A percentile compares a stretch with the other conserved stretches of the same genome.
Evolutionary conservation across 2,888 invertebrate species (phyloP).

Genomic region (Rotaria sp.): DNA sequence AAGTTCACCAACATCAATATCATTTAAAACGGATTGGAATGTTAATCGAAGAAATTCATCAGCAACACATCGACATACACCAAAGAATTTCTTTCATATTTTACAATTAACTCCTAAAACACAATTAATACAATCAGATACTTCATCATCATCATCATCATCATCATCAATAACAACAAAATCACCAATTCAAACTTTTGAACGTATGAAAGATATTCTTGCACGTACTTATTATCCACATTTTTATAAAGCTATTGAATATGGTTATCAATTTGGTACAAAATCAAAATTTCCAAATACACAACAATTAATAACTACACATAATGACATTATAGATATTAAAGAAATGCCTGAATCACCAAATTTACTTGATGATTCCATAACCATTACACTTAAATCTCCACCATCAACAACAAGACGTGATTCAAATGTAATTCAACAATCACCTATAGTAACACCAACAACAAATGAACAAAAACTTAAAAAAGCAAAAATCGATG

Average conservation of each 20-base stretch:
- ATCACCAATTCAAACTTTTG: not conserved
- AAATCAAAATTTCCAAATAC: conserved; percentile 5
- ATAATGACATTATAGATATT: not conserved
- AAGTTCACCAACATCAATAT: not conserved
- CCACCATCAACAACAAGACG: not conserved
- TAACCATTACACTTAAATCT: not conserved
- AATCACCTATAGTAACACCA: not conserved
- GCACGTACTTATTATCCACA: not conserved
- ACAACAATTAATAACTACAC: not conserved
- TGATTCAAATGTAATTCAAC: not conserved
- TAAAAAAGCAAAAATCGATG: not conserved
- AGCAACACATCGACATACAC: not conserved
- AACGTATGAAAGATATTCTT: not conserved
- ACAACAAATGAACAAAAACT: not conserved
- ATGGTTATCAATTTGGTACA: not conserved
- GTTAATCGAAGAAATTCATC: not conserved
- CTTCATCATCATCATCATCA: not conserved
- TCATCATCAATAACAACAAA: not conserved
- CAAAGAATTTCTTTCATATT: not conserved
- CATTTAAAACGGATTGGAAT: not conserved
- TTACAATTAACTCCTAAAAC: not conserved
- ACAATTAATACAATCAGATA: not conserved
- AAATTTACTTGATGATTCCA: not conserved
- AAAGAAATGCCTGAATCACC: conserved; percentile 15
- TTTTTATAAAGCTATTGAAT: not conserved